A percentile compares a stretch with the other conserved stretches of the same genome.
Conservation (phyloP, 2,888 invertebrate species). For the Aleiodes leptofemur region DNA sequence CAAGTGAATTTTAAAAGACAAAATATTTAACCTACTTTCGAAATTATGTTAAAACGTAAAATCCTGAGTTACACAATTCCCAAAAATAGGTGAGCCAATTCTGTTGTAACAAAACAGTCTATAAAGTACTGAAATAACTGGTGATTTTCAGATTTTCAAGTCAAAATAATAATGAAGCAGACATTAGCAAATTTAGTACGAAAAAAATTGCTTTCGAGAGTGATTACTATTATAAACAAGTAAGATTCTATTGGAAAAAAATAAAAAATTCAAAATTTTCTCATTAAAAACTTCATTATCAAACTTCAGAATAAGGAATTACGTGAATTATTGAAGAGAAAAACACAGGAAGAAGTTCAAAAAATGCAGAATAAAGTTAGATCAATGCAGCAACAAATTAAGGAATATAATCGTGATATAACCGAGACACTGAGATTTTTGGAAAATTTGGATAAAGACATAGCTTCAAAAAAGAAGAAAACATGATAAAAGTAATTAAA, state of each 20-base stretch:
- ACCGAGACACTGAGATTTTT: slow-evolving; percentile 64
- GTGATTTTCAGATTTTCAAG: slow-evolving; percentile 45
- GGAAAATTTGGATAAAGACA: slow-evolving; percentile 61
- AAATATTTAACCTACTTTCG: background rate
- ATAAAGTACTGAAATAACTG: background rate
- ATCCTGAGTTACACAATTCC: background rate
- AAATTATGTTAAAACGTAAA: slow-evolving; percentile 31
- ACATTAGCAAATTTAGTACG: slow-evolving; percentile 52
- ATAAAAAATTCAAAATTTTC: background rate
- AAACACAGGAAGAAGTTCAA: slow-evolving; percentile 63
- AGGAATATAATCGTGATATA: slow-evolving; percentile 64
- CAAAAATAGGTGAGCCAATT: slow-evolving; percentile 26
- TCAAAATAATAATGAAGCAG: slow-evolving; percentile 53
- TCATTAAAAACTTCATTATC: background rate
- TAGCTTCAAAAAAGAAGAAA: slow-evolving; percentile 54
- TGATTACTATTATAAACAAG: slow-evolving; percentile 65
- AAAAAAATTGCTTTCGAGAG: slow-evolving; percentile 60
- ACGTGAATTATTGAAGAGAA: slow-evolving; percentile 60
- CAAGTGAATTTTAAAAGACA: background rate
- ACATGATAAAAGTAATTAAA: background rate
- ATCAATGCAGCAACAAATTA: slow-evolving; percentile 61
- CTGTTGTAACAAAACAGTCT: background rate
- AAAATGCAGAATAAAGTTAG: slow-evolving; percentile 62
- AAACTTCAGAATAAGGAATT: slow-evolving; percentile 59
- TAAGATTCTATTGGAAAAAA: slow-evolving; percentile 39